Percentiles rank a stretch among this genome's conserved stretches.
Evolutionary conservation across 1,140 invertebrate species (phyloP).

Genomic region (Drosophila pectinifera): DNA sequence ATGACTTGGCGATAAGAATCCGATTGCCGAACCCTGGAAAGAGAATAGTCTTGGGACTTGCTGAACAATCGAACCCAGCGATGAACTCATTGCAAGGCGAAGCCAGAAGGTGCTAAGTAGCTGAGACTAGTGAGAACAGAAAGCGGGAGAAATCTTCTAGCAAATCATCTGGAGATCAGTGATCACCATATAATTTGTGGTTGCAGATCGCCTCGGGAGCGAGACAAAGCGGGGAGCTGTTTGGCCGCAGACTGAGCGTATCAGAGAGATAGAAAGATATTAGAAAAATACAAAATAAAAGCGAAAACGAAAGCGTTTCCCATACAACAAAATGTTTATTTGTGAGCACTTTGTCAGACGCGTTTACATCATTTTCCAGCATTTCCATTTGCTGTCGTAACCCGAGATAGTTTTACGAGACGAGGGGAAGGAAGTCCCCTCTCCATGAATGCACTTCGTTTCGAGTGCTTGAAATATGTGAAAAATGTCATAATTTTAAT

Average conservation of each 20-base stretch:
- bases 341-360: constrained; percentile 49
- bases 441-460: constrained; percentile 14
- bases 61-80: constrained; percentile 44
- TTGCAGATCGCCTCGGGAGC: not conserved
- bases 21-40: constrained; percentile 6
- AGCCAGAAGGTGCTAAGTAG: constrained; percentile 61
- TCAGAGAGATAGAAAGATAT: constrained; percentile 36
- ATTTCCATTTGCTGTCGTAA: constrained; percentile 60
- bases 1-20: constrained; percentile 74
- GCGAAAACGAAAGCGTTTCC: constrained; percentile 58
- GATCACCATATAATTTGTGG: constrained; percentile 18
- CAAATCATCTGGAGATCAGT: constrained; percentile 18
- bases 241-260: constrained; percentile 45
- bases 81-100: constrained; percentile 73
- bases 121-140: constrained; percentile 11
- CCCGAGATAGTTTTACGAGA: constrained; percentile 48
- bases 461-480: constrained; percentile 55
- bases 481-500: constrained; percentile 68
- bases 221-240: constrained; percentile 49
- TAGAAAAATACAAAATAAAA: constrained; percentile 7
- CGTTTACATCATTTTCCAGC: constrained; percentile 50
- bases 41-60: constrained; percentile 37
- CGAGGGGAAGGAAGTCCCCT: constrained; percentile 13
- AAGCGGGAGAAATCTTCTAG: constrained; percentile 1
- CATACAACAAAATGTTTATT: constrained; percentile 37